Evolutionary conservation across 2,113 vertebrate genomes (phyloP).

Genomic region (Parotia lawesii): DNA sequence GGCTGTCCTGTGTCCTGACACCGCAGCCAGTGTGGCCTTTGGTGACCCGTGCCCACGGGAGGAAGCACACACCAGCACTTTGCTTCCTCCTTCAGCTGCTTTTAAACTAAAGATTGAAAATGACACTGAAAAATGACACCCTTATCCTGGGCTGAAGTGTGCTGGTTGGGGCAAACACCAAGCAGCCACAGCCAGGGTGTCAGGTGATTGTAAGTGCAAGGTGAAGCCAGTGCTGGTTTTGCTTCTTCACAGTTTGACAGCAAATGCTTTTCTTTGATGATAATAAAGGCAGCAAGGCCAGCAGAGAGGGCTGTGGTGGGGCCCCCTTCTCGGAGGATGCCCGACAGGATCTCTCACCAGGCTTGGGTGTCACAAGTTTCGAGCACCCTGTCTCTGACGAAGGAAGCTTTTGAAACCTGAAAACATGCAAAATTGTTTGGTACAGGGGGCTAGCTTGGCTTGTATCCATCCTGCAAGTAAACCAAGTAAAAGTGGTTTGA

Average conservation of each 20-base stretch:
- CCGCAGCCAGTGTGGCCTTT: neutral
- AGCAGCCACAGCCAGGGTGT: neutral
- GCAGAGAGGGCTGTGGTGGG: neutral
- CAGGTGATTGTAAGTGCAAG: neutral
- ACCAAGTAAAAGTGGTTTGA: neutral
- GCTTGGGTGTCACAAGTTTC: neutral
- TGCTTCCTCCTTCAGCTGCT: neutral
- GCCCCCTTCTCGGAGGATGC: neutral
- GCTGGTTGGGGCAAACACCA: neutral
- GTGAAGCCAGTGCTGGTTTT: neutral
- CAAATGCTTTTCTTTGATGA: neutral
- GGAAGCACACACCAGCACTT: neutral
- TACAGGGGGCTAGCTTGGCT: neutral
- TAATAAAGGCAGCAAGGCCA: neutral
- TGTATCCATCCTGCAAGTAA: neutral
- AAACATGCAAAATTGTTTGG: neutral
- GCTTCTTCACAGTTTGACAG: neutral
- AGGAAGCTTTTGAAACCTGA: neutral
- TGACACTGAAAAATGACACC: neutral
- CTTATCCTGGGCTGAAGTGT: neutral
- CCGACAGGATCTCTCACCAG: neutral
- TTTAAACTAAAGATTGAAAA: neutral
- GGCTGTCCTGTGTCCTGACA: accelerated
- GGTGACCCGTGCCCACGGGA: accelerated
- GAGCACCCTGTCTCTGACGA: neutral